A percentile compares a stretch with the other conserved stretches of the same genome.
Evolutionary conservation across 2,888 invertebrate species (phyloP).

Genomic region (Drosophila meridionalis): DNA sequence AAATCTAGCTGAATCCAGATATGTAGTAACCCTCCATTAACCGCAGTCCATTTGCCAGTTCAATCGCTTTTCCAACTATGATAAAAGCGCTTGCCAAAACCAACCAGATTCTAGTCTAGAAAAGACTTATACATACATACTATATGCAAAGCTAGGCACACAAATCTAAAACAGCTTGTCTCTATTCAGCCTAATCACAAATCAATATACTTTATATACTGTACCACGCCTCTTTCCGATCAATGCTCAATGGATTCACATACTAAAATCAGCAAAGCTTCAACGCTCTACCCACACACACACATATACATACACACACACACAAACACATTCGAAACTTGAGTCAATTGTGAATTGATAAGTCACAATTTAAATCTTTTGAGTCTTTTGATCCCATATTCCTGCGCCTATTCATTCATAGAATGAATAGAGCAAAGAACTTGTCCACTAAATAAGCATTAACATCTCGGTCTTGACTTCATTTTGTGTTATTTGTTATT

Average conservation of each 20-base stretch:
- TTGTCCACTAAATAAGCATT: constrained; percentile 78
- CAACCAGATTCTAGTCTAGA: background rate
- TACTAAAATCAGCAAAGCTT: background rate
- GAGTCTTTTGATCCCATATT: constrained; percentile 10
- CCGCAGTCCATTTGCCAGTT: background rate
- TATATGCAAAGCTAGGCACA: background rate
- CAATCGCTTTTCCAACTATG: background rate
- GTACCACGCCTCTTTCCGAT: background rate
- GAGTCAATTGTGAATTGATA: constrained; percentile 1
- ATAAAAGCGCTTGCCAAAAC: background rate
- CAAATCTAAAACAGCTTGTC: background rate
- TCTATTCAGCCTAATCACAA: background rate
- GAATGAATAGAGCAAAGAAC: constrained; percentile 32
- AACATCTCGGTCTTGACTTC: constrained; percentile 50
- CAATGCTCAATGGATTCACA: background rate
- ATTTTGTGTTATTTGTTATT: constrained; percentile 39
- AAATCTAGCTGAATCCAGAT: no score
- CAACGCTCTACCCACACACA: background rate
- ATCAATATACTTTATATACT: background rate
- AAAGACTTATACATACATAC: no score
- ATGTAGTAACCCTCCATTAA: background rate
- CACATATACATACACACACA: background rate
- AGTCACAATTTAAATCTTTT: background rate
- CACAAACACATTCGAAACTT: background rate
- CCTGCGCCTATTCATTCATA: constrained; percentile 47